Evolutionary conservation across 2,888 invertebrate species (phyloP).

Genomic region (Cryptosula pallasiana): DNA sequence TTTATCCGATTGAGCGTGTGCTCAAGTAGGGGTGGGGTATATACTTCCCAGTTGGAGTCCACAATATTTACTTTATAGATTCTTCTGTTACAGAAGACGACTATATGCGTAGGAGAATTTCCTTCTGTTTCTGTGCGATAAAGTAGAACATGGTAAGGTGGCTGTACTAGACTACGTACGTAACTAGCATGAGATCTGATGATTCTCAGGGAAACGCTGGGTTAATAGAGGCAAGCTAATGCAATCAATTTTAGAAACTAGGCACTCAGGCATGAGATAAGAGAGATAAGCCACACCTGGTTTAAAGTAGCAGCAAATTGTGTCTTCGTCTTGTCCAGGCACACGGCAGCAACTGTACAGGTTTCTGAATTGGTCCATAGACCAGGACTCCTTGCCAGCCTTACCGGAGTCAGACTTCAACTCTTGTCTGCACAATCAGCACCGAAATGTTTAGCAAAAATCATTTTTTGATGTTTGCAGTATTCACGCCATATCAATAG

Average conservation of each 20-base stretch:
- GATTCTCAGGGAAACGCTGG: too few species aligned
- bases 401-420: not conserved
- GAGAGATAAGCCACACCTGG: constrained; percentile 43
- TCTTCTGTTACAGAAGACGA: constrained; percentile 5
- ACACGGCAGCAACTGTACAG: constrained; percentile 57
- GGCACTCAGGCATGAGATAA: not conserved
- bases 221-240: too few species aligned
- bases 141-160: too few species aligned
- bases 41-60: not conserved
- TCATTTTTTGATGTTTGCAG: too few species aligned
- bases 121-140: constrained; percentile 21
- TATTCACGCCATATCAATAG: too few species aligned
- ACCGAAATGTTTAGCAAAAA: too few species aligned
- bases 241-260: too few species aligned
- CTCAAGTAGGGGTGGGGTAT: constrained; percentile 13
- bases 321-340: constrained; percentile 41
- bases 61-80: constrained; percentile 15
- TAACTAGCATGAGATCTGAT: too few species aligned
- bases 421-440: not conserved
- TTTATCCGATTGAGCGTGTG: not conserved
- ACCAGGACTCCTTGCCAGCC: constrained; percentile 30
- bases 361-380: constrained; percentile 54
- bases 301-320: constrained; percentile 53
- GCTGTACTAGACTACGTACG: too few species aligned
- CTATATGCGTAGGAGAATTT: not conserved